Evolutionary conservation across 1,140 invertebrate genomes (phyloP).

Genomic region (Conopomorpha cramerella): DNA sequence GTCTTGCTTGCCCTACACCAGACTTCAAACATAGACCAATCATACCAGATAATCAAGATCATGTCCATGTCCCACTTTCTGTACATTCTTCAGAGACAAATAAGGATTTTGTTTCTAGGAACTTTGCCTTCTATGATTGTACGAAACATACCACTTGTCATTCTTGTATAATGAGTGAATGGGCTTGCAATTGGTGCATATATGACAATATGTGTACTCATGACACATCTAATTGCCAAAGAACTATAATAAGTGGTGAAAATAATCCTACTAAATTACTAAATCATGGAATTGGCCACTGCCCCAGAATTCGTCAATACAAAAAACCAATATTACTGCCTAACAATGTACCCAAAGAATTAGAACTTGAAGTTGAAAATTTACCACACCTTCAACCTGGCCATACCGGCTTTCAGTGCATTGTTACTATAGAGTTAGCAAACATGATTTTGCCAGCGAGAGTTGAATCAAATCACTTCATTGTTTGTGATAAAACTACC

Average conservation of each 20-base stretch:
- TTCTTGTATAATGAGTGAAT: conserved; percentile 84
- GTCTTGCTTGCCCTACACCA: conserved; percentile 86
- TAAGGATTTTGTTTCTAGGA: conserved; percentile 92
- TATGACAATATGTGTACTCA: conserved; percentile 94
- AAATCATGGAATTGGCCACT: conserved; percentile 76
- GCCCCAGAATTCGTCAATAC: conserved; percentile 76
- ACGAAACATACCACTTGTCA: conserved; percentile 84
- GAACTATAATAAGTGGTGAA: conserved; percentile 82
- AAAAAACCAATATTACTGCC: conserved; percentile 76
- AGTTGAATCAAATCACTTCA: conserved; percentile 79
- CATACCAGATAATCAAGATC: conserved; percentile 82
- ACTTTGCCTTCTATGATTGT: conserved; percentile 95
- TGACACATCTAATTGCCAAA: conserved; percentile 80
- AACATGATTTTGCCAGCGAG: conserved; percentile 86
- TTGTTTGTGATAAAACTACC: conserved; percentile 88
- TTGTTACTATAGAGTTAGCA: conserved; percentile 87
- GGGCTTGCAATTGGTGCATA: conserved; percentile 96
- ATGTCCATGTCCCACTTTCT: conserved; percentile 89
- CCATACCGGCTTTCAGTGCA: conserved; percentile 88
- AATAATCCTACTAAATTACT: conserved; percentile 74
- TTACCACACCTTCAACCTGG: conserved; percentile 83
- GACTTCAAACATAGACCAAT: conserved; percentile 74
- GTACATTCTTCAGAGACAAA: conserved; percentile 92
- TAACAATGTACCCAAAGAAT: conserved; percentile 87
- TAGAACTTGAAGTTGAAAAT: conserved; percentile 87